Conservation (phyloP, 2,113 vertebrate species). For the Siniperca knerii region DNA sequence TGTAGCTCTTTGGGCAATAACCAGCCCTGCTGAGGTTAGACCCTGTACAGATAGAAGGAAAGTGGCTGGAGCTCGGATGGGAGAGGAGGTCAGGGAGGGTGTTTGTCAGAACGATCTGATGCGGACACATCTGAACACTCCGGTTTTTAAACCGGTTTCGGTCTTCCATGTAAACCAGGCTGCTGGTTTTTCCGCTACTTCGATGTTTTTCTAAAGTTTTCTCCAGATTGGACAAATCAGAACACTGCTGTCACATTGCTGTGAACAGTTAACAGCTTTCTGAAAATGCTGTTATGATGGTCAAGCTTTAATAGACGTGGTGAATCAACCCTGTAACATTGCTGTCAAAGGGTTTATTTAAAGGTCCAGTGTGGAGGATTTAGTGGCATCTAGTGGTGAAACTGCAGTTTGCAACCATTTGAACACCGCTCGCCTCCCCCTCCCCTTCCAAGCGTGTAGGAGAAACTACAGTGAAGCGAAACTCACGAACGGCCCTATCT, state of each 20-base stretch:
- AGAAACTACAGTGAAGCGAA: no score
- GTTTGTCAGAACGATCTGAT: conserved; percentile 25
- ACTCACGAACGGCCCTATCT: no score
- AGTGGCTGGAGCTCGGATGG: not conserved
- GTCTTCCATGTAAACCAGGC: not conserved
- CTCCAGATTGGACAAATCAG: no score
- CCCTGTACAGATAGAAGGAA: not conserved
- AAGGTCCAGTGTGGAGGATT: no score
- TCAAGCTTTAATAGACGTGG: not conserved
- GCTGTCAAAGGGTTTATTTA: no score
- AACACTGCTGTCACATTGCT: not conserved
- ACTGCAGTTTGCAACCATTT: no score
- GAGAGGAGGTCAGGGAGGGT: not conserved
- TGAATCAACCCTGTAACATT: not conserved
- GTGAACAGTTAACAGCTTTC: not conserved
- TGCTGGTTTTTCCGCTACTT: not conserved
- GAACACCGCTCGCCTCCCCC: no score
- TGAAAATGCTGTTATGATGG: not conserved
- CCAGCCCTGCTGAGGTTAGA: not conserved
- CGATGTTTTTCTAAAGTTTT: no score
- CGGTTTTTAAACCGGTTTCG: not conserved
- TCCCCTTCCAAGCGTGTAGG: no score
- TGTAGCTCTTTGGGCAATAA: no score
- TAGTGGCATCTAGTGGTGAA: no score
- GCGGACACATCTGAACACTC: not conserved